These are phyloP conservation scores for Zapus hudsonius DNA, from an alignment of 2,113 vertebrate species.

Conservation along the genomic window DNA sequence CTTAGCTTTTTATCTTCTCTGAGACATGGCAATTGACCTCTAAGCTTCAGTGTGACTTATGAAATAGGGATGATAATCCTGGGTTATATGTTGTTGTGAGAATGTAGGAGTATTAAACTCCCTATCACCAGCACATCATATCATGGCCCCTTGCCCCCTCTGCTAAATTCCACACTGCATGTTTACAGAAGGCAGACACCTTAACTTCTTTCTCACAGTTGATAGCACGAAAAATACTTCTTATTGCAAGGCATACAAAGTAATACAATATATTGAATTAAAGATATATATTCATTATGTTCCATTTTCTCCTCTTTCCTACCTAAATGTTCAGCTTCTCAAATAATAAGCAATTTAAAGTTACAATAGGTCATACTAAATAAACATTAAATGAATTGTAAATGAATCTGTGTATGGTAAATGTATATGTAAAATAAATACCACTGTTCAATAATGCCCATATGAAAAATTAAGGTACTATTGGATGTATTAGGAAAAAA, in stretches of 20 bases:
- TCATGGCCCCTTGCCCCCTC: not conserved
- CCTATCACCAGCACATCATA: not conserved
- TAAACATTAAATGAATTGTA: conserved; percentile 14
- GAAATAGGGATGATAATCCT: not conserved
- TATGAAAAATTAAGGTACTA: conserved; percentile 30
- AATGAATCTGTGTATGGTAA: not conserved
- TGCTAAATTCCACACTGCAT: not conserved
- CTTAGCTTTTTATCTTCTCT: not conserved
- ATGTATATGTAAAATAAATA: conserved; percentile 29
- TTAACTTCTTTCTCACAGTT: not conserved
- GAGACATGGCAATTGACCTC: not conserved
- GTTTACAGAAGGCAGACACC: not conserved
- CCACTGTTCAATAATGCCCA: not conserved
- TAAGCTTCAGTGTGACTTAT: not conserved
- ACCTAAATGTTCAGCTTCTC: not conserved
- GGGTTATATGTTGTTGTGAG: not conserved
- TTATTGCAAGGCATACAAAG: not conserved
- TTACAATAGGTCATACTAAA: not conserved
- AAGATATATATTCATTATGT: conserved; percentile 2
- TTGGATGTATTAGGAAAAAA: not conserved
- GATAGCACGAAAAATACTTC: not conserved
- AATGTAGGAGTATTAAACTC: not conserved
- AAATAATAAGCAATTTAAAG: conserved; percentile 22
- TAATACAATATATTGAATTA: conserved; percentile 18
- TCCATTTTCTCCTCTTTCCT: not conserved